Evolutionary conservation across 2,113 vertebrate genomes (phyloP).

Genomic region (Callipepla californica): DNA sequence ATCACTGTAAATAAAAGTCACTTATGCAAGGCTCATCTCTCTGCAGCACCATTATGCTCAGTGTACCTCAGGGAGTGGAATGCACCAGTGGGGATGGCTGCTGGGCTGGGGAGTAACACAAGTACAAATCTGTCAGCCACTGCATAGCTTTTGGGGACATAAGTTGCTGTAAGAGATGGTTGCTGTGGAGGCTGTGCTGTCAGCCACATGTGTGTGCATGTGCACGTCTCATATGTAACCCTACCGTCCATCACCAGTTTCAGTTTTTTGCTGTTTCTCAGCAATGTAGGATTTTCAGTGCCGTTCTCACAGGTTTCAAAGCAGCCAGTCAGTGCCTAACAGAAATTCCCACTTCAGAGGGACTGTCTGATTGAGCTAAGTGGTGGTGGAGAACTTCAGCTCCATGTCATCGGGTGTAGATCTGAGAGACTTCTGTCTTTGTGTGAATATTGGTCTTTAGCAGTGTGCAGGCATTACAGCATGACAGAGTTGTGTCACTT

Average conservation of each 20-base stretch:
- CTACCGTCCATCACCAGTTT: not conserved
- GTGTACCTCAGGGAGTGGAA: not conserved
- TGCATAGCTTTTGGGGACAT: not conserved
- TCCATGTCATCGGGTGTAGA: not conserved
- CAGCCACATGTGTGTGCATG: fast-evolving
- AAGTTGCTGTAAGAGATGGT: not conserved
- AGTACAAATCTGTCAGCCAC: not conserved
- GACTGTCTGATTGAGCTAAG: not conserved
- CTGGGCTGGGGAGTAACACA: fast-evolving
- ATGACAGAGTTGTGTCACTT: not conserved
- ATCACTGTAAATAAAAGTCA: not conserved
- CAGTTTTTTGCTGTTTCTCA: not conserved
- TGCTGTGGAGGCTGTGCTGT: not conserved
- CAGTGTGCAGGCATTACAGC: not conserved
- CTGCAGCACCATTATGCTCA: not conserved
- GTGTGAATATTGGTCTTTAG: not conserved
- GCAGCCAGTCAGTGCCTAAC: not conserved
- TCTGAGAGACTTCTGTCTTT: not conserved
- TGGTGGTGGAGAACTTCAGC: not conserved
- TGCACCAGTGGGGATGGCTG: not conserved
- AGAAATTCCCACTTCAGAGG: not conserved
- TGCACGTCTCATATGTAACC: not conserved
- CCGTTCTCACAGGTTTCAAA: not conserved
- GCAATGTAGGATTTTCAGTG: not conserved
- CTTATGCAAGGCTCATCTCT: not conserved